Evolutionary conservation across 2,797 vertebrate genomes (phyloP).

Genomic region (Petrocephalus sullivani): DNA sequence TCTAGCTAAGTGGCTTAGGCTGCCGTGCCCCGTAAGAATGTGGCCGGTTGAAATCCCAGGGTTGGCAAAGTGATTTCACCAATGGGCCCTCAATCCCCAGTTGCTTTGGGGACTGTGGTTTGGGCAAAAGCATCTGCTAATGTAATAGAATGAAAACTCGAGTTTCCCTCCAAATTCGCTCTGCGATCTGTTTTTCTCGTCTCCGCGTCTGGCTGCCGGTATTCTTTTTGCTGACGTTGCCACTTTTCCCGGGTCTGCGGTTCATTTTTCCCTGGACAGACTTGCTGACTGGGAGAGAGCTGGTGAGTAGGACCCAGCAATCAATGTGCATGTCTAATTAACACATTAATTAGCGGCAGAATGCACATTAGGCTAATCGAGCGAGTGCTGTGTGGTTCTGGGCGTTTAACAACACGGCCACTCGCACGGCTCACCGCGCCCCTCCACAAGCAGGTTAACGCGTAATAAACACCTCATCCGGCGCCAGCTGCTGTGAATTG

Average conservation of each 20-base stretch:
- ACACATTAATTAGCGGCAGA: slow-evolving; percentile 22
- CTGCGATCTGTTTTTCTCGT: neutral
- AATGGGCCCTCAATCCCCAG: neutral
- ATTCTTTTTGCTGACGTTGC: neutral
- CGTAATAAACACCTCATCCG: neutral
- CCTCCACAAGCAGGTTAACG: slow-evolving; percentile 3
- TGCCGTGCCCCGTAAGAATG: neutral
- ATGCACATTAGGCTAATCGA: slow-evolving; percentile 20
- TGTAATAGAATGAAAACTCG: neutral
- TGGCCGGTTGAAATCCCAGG: neutral
- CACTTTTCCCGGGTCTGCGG: neutral
- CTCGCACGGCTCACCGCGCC: neutral
- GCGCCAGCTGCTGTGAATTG: slow-evolving; percentile 9
- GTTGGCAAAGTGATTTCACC: neutral
- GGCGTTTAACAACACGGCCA: slow-evolving; percentile 8
- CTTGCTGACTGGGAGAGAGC: neutral
- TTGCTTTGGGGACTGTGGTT: neutral
- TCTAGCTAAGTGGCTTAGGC: neutral
- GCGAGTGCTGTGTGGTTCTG: neutral
- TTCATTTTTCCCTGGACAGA: neutral
- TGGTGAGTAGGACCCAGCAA: slow-evolving; percentile 15
- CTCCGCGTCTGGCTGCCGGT: neutral
- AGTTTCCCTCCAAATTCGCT: neutral
- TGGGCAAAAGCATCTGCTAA: neutral
- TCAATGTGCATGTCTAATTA: slow-evolving; percentile 31